Evolutionary conservation across 2,797 vertebrate species (phyloP).

Genomic region (Falco berigora): DNA sequence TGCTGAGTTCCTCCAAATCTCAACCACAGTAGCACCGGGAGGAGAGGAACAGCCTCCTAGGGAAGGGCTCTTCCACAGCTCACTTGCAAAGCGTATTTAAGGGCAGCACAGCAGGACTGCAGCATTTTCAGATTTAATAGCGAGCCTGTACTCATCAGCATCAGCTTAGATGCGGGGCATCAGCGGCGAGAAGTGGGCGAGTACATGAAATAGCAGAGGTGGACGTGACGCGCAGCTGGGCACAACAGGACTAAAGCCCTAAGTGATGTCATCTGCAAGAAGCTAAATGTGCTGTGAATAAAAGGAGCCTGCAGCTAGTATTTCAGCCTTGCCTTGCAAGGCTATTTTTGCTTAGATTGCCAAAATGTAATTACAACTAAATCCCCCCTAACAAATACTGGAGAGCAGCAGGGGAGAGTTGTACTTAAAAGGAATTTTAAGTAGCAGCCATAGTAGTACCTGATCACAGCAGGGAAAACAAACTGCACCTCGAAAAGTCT

Average conservation of each 20-base stretch:
- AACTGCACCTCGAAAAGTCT: background rate
- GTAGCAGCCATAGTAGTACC: background rate
- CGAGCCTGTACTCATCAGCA: background rate
- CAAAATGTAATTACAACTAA: slow-evolving; percentile 57
- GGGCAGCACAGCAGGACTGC: background rate
- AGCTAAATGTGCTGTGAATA: slow-evolving; percentile 32
- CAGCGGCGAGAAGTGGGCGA: background rate
- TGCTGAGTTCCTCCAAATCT: background rate
- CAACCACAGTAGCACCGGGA: background rate
- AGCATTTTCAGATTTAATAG: slow-evolving; percentile 23
- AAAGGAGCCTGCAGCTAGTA: slow-evolving; percentile 41
- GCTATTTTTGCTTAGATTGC: slow-evolving; percentile 52
- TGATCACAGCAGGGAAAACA: background rate
- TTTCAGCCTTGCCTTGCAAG: slow-evolving; percentile 14
- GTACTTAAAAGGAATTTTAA: slow-evolving; percentile 56
- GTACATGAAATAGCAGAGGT: slow-evolving; percentile 14
- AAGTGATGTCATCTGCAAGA: slow-evolving; percentile 56
- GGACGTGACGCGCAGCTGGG: slow-evolving; percentile 23
- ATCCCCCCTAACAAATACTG: slow-evolving; percentile 55
- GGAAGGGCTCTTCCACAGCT: background rate
- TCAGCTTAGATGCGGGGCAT: background rate
- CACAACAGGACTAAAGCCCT: slow-evolving; percentile 16
- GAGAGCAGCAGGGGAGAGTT: slow-evolving; percentile 43
- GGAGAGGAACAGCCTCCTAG: background rate
- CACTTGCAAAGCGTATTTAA: background rate